phyloP scores from a whole-genome alignment of 2,113 vertebrate species.

The Nothocercus julius region DNA sequence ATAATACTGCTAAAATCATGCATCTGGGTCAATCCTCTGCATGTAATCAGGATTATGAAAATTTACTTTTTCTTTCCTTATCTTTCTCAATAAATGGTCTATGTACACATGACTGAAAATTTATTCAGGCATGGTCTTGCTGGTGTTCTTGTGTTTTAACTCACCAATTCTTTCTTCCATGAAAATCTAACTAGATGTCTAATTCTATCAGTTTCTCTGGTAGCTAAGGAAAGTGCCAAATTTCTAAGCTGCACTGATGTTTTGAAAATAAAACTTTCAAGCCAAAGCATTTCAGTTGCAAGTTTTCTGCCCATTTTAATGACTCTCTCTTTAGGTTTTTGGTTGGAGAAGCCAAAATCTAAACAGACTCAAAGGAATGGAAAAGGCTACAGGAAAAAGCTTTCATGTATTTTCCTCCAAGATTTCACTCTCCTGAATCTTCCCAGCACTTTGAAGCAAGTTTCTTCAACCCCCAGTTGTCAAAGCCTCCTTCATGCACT shows the following conservation, averaged over 20 bases:
- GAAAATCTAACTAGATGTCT: slow-evolving; percentile 17
- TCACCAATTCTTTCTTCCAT: background rate
- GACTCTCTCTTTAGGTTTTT: accelerated
- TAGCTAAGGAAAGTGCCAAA: slow-evolving; percentile 11
- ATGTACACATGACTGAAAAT: slow-evolving; percentile 28
- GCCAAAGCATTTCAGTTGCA: background rate
- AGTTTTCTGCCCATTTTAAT: background rate
- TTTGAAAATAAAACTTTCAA: background rate
- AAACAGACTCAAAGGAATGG: background rate
- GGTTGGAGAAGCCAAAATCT: background rate
- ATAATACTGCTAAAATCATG: slow-evolving; percentile 64
- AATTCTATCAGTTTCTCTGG: slow-evolving; percentile 3
- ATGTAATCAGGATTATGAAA: slow-evolving; percentile 72
- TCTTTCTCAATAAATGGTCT: slow-evolving; percentile 57
- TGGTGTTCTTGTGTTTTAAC: slow-evolving; percentile 39
- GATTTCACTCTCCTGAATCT: background rate
- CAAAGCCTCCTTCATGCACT: background rate
- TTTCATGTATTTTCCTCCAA: background rate
- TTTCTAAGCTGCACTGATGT: background rate
- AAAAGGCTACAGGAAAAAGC: background rate
- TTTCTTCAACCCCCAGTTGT: background rate
- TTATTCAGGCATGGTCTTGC: slow-evolving; percentile 46
- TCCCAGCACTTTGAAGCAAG: background rate
- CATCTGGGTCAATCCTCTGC: slow-evolving; percentile 69
- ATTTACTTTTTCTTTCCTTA: slow-evolving; percentile 52